A percentile compares a stretch with the other conserved stretches of the same genome.
Evolutionary conservation across 1,140 invertebrate genomes (phyloP).

Genomic region (Diorhabda elongata): DNA sequence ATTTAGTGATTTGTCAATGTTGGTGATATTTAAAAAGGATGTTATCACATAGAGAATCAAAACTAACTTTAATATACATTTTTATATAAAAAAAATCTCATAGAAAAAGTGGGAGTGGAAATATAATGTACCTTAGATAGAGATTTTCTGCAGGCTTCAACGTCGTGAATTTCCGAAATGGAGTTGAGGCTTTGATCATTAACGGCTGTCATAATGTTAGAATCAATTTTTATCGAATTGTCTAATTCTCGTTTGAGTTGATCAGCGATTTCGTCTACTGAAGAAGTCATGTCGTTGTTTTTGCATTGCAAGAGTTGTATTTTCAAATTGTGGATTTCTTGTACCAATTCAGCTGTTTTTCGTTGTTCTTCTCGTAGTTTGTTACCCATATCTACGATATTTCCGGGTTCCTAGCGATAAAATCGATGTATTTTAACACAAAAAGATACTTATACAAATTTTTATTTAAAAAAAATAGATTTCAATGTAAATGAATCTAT

Average conservation of each 20-base stretch:
- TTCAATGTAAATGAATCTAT: too few relatives aligned
- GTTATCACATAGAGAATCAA: too few relatives aligned
- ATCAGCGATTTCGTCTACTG: conserved; percentile 56
- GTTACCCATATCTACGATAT: conserved; percentile 46
- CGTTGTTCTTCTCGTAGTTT: conserved; percentile 43
- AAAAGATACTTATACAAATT: too few relatives aligned
- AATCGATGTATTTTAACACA: too few relatives aligned
- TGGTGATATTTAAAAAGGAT: too few relatives aligned
- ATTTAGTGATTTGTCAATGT: too few relatives aligned
- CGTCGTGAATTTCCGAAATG: conserved; percentile 31
- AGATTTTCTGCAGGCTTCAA: conserved; percentile 35
- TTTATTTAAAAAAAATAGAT: too few relatives aligned
- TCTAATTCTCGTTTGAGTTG: conserved; percentile 57
- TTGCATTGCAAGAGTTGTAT: conserved; percentile 33
- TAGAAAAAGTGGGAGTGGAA: too few relatives aligned
- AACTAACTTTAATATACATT: too few relatives aligned
- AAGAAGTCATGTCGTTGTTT: conserved; percentile 33
- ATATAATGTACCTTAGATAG: conserved; percentile 20
- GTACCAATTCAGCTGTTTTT: conserved; percentile 44
- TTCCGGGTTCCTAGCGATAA: conserved; percentile 43
- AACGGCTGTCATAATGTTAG: conserved; percentile 52
- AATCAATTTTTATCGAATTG: conserved; percentile 56
- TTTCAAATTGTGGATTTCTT: conserved; percentile 44
- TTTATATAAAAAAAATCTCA: too few relatives aligned
- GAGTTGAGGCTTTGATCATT: conserved; percentile 31